A percentile compares a stretch with the other conserved stretches of the same genome.
Conservation (phyloP, 2,113 vertebrate species). For the Nothobranchius furzeri region DNA sequence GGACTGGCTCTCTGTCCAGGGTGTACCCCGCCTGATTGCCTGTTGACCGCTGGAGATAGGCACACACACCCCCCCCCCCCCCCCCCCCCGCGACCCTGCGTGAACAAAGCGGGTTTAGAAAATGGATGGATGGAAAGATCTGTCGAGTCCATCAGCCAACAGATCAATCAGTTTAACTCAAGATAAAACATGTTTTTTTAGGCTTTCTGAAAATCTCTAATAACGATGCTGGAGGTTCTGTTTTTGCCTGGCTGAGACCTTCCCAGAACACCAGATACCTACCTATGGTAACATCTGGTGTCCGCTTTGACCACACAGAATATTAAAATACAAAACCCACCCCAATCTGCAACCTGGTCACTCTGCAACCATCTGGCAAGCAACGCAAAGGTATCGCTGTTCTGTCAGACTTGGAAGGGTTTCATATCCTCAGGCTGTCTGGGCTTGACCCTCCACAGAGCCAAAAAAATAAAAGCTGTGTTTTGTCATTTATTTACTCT, state of each 20-base stretch:
- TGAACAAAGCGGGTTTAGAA: too few species aligned
- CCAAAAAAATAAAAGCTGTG: background rate
- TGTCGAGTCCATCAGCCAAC: too few species aligned
- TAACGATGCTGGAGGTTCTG: too few species aligned
- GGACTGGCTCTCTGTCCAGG: too few species aligned
- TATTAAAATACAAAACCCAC: background rate
- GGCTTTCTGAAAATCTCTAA: background rate
- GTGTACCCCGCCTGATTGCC: too few species aligned
- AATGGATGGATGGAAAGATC: too few species aligned
- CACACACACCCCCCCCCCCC: too few species aligned
- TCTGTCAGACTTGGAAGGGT: background rate
- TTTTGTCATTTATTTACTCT: background rate
- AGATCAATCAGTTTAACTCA: too few species aligned
- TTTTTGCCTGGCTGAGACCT: background rate
- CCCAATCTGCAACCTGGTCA: too few species aligned
- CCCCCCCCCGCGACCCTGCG: too few species aligned
- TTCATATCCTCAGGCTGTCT: background rate
- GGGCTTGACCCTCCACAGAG: background rate
- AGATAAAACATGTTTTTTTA: too few species aligned
- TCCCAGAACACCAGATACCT: background rate
- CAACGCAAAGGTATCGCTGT: background rate
- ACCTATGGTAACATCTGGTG: background rate
- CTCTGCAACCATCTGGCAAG: background rate
- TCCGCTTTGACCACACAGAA: background rate
- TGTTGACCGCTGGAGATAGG: too few species aligned